phyloP scores from a whole-genome alignment of 2,113 vertebrate species.

The Grus americana region DNA sequence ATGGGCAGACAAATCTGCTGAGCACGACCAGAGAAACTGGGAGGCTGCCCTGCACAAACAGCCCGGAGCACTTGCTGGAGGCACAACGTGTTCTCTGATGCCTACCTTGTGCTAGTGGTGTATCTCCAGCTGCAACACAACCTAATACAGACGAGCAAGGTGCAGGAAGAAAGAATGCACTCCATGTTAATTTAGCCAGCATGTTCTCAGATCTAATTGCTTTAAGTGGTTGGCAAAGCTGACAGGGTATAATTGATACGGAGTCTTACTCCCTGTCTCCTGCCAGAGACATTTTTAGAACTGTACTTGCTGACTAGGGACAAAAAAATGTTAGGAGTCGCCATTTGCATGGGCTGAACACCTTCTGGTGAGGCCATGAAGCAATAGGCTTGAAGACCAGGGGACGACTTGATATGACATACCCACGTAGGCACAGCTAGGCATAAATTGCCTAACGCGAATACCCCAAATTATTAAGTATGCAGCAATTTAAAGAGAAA shows the following conservation, averaged over 20 bases:
- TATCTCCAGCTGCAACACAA: neutral
- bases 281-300: neutral
- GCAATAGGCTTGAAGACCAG: neutral
- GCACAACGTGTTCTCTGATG: neutral
- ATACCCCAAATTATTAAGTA: neutral
- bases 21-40: neutral
- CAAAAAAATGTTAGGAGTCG: neutral
- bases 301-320: neutral
- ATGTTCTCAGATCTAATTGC: neutral
- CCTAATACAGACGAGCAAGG: neutral
- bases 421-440: neutral
- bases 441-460: neutral
- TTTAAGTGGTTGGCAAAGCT: neutral
- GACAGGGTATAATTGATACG: neutral
- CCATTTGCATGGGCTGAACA: neutral
- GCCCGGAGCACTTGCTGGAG: neutral
- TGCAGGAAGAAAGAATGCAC: neutral
- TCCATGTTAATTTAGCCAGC: neutral
- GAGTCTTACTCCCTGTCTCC: neutral
- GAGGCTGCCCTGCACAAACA: neutral
- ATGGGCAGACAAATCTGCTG: neutral
- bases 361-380: neutral
- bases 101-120: fast-evolving
- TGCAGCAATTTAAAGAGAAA: neutral
- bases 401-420: neutral